Evolutionary conservation across 2,113 vertebrate species (phyloP).

Genomic region (Alethe castanea): DNA sequence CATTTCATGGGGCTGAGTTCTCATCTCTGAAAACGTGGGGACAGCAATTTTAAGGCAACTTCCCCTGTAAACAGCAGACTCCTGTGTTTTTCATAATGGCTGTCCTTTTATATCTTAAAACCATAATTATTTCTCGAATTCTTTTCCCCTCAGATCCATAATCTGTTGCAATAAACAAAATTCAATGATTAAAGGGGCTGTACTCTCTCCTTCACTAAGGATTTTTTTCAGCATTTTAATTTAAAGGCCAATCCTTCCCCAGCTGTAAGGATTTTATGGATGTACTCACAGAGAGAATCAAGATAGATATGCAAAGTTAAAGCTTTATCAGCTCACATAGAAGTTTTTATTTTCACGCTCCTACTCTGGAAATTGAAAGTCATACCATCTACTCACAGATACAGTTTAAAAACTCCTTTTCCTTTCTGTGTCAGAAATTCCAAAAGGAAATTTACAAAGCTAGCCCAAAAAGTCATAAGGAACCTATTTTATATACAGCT

Average conservation of each 20-base stretch:
- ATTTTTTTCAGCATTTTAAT: slow-evolving; percentile 22
- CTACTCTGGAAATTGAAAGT: background rate
- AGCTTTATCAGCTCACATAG: slow-evolving; percentile 9
- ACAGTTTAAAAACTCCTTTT: background rate
- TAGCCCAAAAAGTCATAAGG: slow-evolving; percentile 20
- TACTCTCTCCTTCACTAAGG: background rate
- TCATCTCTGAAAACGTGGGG: background rate
- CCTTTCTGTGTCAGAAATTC: slow-evolving; percentile 19
- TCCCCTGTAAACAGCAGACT: background rate
- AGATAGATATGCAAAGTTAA: background rate
- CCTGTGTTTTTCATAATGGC: background rate
- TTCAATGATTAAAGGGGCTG: background rate
- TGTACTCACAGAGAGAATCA: background rate
- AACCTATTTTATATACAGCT: slow-evolving; percentile 20
- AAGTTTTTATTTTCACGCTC: background rate
- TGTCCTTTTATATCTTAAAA: background rate
- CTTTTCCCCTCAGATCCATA: background rate
- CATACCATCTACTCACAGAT: background rate
- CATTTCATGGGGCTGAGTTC: background rate
- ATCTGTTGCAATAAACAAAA: background rate
- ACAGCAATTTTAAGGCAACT: background rate
- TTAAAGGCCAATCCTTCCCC: background rate
- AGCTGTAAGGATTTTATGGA: slow-evolving; percentile 16
- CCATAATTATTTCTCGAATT: background rate
- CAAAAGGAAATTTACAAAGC: slow-evolving; percentile 5